These are phyloP conservation scores for Ictalurus punctatus DNA, from an alignment of 2,113 vertebrate genomes.

Conservation along the genomic window DNA sequence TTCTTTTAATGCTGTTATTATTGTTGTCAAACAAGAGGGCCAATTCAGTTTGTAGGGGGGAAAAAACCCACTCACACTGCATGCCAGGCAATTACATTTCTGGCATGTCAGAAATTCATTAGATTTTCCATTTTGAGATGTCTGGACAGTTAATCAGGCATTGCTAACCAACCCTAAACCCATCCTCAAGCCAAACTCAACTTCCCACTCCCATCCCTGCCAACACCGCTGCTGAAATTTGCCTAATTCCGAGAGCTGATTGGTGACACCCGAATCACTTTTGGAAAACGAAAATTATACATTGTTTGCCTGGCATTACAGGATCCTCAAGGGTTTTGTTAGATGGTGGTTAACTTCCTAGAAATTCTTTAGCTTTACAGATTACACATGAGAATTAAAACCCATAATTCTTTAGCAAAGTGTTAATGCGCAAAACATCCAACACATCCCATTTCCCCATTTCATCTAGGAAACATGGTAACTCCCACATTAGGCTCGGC, in stretches of 20 bases:
- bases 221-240: not conserved
- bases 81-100: not conserved
- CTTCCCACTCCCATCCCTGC: not conserved
- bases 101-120: not conserved
- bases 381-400: not conserved
- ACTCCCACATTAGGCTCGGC: not conserved
- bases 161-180: not conserved
- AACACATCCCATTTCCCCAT: not conserved
- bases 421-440: not conserved
- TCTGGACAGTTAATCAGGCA: not conserved
- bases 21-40: not conserved
- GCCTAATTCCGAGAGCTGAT: not conserved
- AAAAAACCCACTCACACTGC: not conserved
- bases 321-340: not conserved
- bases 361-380: not conserved
- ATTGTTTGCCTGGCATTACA: not conserved
- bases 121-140: not conserved
- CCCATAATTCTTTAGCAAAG: not conserved
- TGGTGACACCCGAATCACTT: not conserved
- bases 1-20: not conserved
- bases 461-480: not conserved
- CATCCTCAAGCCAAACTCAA: not conserved
- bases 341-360: not conserved
- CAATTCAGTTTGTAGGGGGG: not conserved
- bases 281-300: not conserved